A percentile compares a stretch with the other conserved stretches of the same genome.
Conservation (phyloP, 1,140 invertebrate genomes). For the Zaprionus vittiger region DNA sequence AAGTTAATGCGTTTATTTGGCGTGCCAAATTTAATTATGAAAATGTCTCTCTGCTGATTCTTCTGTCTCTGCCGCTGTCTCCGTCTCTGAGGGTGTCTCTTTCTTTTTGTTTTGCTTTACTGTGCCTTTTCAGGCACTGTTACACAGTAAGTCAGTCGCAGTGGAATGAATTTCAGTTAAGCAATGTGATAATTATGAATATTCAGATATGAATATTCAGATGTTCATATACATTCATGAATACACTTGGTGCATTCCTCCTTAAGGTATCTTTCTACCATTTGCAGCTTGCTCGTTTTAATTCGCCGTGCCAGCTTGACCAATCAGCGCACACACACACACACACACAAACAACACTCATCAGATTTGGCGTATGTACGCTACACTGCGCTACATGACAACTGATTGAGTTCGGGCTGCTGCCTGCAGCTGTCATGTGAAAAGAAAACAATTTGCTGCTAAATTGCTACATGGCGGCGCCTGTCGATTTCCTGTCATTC, state of each 20-base stretch:
- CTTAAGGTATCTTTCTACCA: too few species aligned
- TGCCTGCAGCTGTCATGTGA: constrained; percentile 66
- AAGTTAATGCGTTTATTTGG: constrained; percentile 69
- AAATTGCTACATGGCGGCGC: constrained; percentile 70
- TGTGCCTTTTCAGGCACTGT: neutral
- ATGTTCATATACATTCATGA: neutral
- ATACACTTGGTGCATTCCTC: neutral
- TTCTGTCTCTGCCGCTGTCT: neutral
- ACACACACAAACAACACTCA: neutral
- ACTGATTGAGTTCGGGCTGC: constrained; percentile 52
- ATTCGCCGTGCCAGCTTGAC: too few species aligned
- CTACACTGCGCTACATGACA: constrained; percentile 36
- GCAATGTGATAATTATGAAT: neutral
- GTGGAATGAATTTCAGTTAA: neutral
- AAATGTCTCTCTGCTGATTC: constrained; percentile 39
- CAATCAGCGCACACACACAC: too few species aligned
- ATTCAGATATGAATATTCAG: neutral
- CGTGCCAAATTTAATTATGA: constrained; percentile 67
- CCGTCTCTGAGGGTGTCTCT: neutral
- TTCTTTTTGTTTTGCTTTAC: neutral
- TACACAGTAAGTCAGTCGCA: neutral
- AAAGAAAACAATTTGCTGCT: constrained; percentile 75
- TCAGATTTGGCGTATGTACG: constrained; percentile 10
- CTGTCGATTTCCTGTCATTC: constrained; percentile 71
- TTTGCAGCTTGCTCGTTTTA: neutral